Base-by-base conservation (phyloP, 2,888 invertebrate species). In the Crocallis elinguaria region DNA sequence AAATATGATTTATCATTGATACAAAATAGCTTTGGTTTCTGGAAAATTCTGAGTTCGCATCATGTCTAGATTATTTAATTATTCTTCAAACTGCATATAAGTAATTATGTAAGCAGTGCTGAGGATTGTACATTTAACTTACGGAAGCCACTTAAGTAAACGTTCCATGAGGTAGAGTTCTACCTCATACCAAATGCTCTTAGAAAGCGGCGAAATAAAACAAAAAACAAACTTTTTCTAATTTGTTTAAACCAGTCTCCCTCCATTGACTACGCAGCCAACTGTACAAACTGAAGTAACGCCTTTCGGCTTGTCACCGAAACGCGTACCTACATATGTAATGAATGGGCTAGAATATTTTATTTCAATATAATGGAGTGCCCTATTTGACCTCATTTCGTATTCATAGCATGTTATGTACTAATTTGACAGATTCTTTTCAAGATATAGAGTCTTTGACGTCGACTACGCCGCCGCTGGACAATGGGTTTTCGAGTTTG, bases 321-420 rank as follows among this genome's bases (percentile, higher is more conserved):
- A 74, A 57, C 70, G 73, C 69, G 73, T 82, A 81, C 75, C 75
- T 67, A 76, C 77, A 69, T 74, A 73, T 66, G 78, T 81, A 82
- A 82, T 88, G 88, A 88, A 91, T 88, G 86, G 86, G 77, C 75
- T 79, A 76, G 89, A 89, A 90, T 91, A 90, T 88, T 89, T 90
- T 88, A 88, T 90, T 89, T 84, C 79, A 75, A 82, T 82, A 88
- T 86, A 88, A 86, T 84, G 77, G 84, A 86, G 84, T 86, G 86
- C 88, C 86, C 86, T 82, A 84, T 85, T 86, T 86, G 86, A 88
- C 88, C 90, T 90, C 88, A 89, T 90, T 90, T 63, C 61, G 84
- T 89, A 91, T 91, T 87, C 91, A 87, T 79, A 79, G 69, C 83
- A 82, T 75, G 87, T 79, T 88, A 88, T 88, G 75, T 90, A 88